phyloP scores from a whole-genome alignment of 2,113 vertebrate genomes.

The Romanogobio albipinnatus region DNA sequence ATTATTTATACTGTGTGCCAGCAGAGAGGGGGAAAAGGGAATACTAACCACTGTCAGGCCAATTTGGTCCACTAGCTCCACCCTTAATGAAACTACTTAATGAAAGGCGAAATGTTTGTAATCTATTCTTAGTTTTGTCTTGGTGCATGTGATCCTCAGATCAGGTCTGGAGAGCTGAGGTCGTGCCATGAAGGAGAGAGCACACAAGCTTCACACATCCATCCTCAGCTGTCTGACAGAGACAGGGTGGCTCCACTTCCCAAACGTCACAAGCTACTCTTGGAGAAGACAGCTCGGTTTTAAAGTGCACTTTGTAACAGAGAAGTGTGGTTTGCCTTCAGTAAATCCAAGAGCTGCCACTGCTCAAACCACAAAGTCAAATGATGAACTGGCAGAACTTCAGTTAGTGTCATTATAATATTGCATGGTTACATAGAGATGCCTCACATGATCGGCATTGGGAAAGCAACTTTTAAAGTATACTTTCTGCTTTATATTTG shows the following conservation, averaged over 20 bases:
- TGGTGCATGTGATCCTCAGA: conserved; percentile 47
- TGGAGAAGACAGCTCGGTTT: conserved; percentile 1
- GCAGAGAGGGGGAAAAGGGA: not conserved
- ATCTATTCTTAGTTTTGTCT: conserved; percentile 61
- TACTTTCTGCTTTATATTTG: not conserved
- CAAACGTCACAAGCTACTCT: conserved; percentile 25
- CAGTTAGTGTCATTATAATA: not conserved
- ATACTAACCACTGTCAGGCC: not conserved
- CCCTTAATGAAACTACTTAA: conserved; percentile 26
- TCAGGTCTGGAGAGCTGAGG: conserved; percentile 28
- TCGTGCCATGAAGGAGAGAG: not conserved
- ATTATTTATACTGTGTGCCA: too few relatives aligned
- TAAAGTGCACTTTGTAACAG: conserved; percentile 33
- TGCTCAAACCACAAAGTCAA: conserved; percentile 31
- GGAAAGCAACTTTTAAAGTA: not conserved
- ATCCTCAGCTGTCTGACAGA: conserved; percentile 54
- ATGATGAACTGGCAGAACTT: not conserved
- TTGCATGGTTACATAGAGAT: not conserved
- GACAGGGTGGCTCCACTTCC: conserved; percentile 52
- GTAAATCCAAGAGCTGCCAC: not conserved
- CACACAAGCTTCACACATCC: conserved; percentile 32
- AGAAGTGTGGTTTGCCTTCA: conserved; percentile 27
- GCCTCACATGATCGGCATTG: not conserved
- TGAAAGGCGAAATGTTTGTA: conserved; percentile 54
- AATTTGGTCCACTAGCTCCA: not conserved